Percentiles rank a stretch among this genome's conserved stretches.
Evolutionary conservation across 2,888 invertebrate genomes (phyloP).

Genomic region (Frankliniella intonsa): DNA sequence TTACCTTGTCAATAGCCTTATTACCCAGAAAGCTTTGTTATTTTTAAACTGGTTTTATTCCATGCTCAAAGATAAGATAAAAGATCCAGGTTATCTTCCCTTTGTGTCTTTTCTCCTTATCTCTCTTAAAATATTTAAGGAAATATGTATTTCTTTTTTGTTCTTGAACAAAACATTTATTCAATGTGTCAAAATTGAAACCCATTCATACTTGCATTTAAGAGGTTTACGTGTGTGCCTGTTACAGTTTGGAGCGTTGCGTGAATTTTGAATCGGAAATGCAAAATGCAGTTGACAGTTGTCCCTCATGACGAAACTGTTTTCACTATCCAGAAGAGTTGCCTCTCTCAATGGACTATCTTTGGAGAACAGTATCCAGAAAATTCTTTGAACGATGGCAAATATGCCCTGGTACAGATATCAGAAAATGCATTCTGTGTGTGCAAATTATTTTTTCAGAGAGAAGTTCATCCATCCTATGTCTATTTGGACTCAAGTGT

Average conservation of each 20-base stretch:
- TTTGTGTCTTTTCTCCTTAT: too few species aligned
- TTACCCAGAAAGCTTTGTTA: too few species aligned
- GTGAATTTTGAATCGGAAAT: not conserved
- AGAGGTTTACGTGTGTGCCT: not conserved
- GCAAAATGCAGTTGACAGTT: not conserved
- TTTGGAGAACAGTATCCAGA: not conserved
- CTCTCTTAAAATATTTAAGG: too few species aligned
- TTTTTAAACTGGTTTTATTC: too few species aligned
- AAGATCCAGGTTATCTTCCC: too few species aligned
- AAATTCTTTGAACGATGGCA: slow-evolving; percentile 32
- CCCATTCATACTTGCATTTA: too few species aligned
- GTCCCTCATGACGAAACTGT: not conserved
- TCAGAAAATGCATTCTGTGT: slow-evolving; percentile 34
- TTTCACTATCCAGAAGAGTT: not conserved
- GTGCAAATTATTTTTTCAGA: slow-evolving; percentile 36
- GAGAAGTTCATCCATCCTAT: slow-evolving; percentile 35
- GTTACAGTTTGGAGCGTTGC: not conserved
- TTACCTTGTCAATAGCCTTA: too few species aligned
- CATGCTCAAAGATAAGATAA: too few species aligned
- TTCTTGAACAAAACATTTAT: too few species aligned
- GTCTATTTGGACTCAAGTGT: slow-evolving; percentile 38
- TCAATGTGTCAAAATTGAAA: too few species aligned
- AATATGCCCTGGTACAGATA: slow-evolving; percentile 34
- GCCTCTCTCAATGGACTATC: not conserved
- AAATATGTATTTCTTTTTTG: too few species aligned